Evolutionary conservation across 2,113 vertebrate genomes (phyloP).

Genomic region (Paracanthobrama guichenoti): DNA sequence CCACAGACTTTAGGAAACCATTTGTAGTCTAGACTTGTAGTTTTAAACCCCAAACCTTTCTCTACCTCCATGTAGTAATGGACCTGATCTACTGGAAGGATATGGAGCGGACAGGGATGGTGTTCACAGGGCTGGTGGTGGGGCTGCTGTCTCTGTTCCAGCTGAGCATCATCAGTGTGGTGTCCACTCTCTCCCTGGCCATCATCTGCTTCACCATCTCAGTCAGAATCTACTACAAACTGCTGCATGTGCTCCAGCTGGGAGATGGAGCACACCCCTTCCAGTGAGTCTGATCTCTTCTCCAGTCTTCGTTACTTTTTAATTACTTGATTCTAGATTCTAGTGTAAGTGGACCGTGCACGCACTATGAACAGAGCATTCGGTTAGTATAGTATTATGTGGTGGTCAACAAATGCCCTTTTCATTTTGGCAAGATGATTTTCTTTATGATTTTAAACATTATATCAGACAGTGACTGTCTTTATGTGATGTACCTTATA

Average conservation of each 20-base stretch:
- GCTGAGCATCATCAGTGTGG: conserved; percentile 86
- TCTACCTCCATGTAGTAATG: conserved; percentile 67
- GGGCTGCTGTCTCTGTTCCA: conserved; percentile 85
- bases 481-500: background rate
- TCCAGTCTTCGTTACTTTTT: background rate
- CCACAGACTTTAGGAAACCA: background rate
- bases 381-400: background rate
- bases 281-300: conserved; percentile 75
- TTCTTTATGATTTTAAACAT: background rate
- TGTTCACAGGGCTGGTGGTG: conserved; percentile 82
- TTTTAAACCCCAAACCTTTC: background rate
- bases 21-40: background rate
- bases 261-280: conserved; percentile 80
- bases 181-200: conserved; percentile 79
- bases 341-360: background rate
- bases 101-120: conserved; percentile 77
- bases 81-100: conserved; percentile 90
- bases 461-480: background rate
- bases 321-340: background rate
- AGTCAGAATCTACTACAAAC: conserved; percentile 82
- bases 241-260: conserved; percentile 77
- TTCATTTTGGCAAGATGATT: background rate
- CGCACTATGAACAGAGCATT: background rate
- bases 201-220: conserved; percentile 82
- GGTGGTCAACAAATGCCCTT: background rate